These are phyloP conservation scores for Homalodisca vitripennis DNA, from an alignment of 1,140 invertebrate species.

Conservation along the genomic window DNA sequence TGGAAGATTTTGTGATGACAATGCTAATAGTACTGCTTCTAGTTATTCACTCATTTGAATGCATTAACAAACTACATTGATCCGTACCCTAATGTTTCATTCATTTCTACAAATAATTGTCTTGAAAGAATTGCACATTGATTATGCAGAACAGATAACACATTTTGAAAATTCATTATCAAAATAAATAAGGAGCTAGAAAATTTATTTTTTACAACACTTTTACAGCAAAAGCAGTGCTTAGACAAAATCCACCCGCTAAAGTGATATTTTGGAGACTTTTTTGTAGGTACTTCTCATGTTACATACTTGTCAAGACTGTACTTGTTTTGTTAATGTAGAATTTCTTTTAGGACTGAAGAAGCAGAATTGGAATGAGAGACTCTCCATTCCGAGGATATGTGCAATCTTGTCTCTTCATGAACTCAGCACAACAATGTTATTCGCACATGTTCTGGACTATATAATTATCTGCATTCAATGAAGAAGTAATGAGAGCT, in stretches of 20 bases:
- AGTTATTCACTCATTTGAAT: too few relatives aligned
- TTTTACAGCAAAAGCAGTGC: neutral
- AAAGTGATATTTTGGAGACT: too few relatives aligned
- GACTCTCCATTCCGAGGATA: neutral
- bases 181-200: neutral
- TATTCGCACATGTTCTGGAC: constrained; percentile 22
- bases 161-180: neutral
- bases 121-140: too few relatives aligned
- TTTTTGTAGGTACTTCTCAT: neutral
- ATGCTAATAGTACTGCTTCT: too few relatives aligned
- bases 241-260: too few relatives aligned
- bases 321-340: neutral
- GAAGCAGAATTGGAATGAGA: neutral
- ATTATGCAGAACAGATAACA: too few relatives aligned
- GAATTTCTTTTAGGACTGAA: neutral
- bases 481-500: too few relatives aligned
- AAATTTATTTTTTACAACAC: neutral
- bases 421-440: constrained; percentile 15
- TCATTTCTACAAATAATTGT: too few relatives aligned
- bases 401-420: constrained; percentile 1
- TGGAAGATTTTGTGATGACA: too few relatives aligned
- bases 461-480: too few relatives aligned
- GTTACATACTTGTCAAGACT: neutral
- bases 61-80: too few relatives aligned
- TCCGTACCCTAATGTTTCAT: too few relatives aligned